A percentile compares a stretch with the other conserved stretches of the same genome.
Conservation (phyloP, 1,140 invertebrate genomes). For the Drosophila neocordata region DNA sequence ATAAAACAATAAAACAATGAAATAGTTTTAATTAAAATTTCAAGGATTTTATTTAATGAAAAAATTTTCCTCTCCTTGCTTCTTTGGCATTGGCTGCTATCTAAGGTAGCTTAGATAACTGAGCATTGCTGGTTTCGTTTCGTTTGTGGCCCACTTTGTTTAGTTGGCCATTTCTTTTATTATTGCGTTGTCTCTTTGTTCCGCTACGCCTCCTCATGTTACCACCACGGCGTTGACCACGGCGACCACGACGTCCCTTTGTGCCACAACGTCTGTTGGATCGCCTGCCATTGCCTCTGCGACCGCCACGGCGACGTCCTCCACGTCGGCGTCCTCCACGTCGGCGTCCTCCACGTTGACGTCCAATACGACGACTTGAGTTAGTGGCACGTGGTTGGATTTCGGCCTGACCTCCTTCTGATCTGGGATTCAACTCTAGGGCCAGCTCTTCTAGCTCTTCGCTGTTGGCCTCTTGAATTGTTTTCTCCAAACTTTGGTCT, state of each 20-base stretch:
- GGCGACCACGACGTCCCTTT: not conserved
- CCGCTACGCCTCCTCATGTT: conserved; percentile 20
- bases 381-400: not conserved
- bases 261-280: not conserved
- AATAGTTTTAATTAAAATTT: not conserved
- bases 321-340: conserved; percentile 25
- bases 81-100: not conserved
- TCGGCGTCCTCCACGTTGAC: not conserved
- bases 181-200: conserved; percentile 19
- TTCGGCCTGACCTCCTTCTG: not conserved
- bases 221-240: not conserved
- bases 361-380: not conserved
- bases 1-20: not conserved
- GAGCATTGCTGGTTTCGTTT: not conserved
- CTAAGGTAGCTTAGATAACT: not conserved
- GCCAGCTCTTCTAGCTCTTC: conserved; percentile 18
- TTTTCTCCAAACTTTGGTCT: not conserved
- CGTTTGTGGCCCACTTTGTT: not conserved
- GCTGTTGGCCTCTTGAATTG: not conserved
- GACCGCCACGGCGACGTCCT: conserved; percentile 24
- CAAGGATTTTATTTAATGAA: conserved; percentile 5
- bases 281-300: conserved; percentile 9
- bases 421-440: not conserved
- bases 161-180: conserved; percentile 26
- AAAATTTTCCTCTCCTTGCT: not conserved